These are phyloP conservation scores for Andrena chrysosceles DNA, from an alignment of 2,888 invertebrate genomes.

Conservation along the genomic window DNA sequence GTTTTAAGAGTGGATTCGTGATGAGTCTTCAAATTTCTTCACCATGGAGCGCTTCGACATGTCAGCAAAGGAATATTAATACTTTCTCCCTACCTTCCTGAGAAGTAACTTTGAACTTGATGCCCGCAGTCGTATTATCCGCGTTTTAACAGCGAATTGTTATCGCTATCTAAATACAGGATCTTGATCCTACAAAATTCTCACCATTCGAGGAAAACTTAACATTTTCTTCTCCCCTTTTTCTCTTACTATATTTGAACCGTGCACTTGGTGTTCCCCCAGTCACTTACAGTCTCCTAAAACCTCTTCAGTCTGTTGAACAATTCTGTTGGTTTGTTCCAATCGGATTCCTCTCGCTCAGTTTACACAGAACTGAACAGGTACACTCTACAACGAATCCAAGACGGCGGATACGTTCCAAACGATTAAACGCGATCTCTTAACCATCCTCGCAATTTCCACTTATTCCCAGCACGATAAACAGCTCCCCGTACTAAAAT, in stretches of 20 bases:
- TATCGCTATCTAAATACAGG: neutral
- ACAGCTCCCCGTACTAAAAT: too few species aligned
- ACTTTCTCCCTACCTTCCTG: too few species aligned
- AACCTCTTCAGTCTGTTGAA: neutral
- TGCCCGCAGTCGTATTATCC: neutral
- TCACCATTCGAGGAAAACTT: neutral
- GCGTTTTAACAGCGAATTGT: neutral
- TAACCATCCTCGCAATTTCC: neutral
- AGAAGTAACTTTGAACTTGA: neutral
- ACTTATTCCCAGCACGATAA: neutral
- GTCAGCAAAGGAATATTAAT: too few species aligned
- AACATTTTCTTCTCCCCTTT: neutral
- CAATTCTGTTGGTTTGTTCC: neutral
- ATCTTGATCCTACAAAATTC: neutral
- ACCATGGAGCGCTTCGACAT: too few species aligned
- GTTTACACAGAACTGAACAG: neutral
- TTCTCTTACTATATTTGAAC: neutral
- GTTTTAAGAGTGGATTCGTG: too few species aligned
- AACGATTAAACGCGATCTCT: slow-evolving; percentile 14
- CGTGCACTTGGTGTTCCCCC: neutral
- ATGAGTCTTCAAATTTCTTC: neutral
- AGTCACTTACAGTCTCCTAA: neutral
- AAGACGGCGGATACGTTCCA: slow-evolving; percentile 16
- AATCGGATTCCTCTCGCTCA: neutral
- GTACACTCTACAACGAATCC: neutral